Evolutionary conservation across 2,113 vertebrate genomes (phyloP), one percentile per base, ranked within the genome.

Genomic region (Rhagologus leucostigma): DNA sequence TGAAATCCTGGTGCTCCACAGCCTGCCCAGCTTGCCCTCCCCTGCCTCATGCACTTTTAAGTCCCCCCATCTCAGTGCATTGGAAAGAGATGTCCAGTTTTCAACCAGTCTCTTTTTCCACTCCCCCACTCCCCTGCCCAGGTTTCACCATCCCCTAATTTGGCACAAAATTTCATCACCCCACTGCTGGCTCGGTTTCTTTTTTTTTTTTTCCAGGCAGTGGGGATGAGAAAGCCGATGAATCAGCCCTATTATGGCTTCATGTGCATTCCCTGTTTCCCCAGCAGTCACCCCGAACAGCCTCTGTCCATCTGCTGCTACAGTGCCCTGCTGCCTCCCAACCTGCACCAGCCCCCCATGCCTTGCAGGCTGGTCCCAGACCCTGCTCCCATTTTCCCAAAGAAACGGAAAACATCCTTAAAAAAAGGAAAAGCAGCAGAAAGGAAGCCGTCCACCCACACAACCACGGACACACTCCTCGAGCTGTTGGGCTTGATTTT

Each of bases 401-500:
- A 73, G 0, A 10, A 69, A 47, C 0, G 0, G 39, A 83, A 89
- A 83, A 86, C 1, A 5, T 56, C 60, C 77, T 81, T 68, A 29
- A 42, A 67, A 59, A 27, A 46, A 16, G 3, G 11, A 71, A 89
- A 88, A 88, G 42, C 27, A 1, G 39, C 71, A 84, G 84, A 89
- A 97, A 96, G 67, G 87, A 92, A 92, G 83, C 93, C 86, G 83
- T 96, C 76, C 64, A 16, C 84, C 92, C 91, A 94, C 95, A 90
- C 76, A 80, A 49, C 49, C 59, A 85, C 2, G 11, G 80, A 50
- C 76, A 59, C 10, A 5, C 68, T 95, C 79, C 81, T 63, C 0
- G 7, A 89, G 84, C 64, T 90, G 95, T 68, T 90, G 55, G 74
- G 84, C 84, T 93, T 94, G 84, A 95, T 97, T 96, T 96, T 94